Evolutionary conservation across 2,113 vertebrate genomes (phyloP).

Genomic region (Sciurus niger): DNA sequence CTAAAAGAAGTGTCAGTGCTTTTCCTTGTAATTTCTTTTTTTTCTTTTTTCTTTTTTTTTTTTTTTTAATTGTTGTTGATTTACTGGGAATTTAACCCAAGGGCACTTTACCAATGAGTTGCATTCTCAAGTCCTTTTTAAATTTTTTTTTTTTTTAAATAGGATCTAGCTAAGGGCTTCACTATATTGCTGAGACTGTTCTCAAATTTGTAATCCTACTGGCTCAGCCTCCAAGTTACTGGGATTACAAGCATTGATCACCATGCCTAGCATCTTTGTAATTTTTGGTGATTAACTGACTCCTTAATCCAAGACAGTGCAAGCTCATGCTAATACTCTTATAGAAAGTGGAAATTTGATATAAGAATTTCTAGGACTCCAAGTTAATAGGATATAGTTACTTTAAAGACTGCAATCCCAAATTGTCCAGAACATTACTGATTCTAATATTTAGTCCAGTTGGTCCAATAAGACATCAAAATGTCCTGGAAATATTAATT

Average conservation of each 20-base stretch:
- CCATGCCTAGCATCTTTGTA: neutral
- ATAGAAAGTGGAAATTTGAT: neutral
- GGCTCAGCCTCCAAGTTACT: too few relatives aligned
- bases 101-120: too few relatives aligned
- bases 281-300: constrained; percentile 26
- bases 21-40: neutral
- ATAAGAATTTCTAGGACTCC: neutral
- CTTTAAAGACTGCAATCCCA: neutral
- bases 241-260: too few relatives aligned
- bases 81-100: too few relatives aligned
- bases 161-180: too few relatives aligned
- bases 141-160: too few relatives aligned
- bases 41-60: neutral
- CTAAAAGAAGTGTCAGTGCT: neutral
- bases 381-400: neutral
- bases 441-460: neutral
- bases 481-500: constrained; percentile 16
- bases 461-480: constrained; percentile 1
- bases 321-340: neutral
- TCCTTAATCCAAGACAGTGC: neutral
- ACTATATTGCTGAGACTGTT: too few relatives aligned
- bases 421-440: neutral
- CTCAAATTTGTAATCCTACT: too few relatives aligned
- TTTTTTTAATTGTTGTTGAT: too few relatives aligned
- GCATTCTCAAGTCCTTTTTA: too few relatives aligned